Base-by-base conservation (phyloP, 2,797 vertebrate genomes). In the Gobio occitaniae region DNA sequence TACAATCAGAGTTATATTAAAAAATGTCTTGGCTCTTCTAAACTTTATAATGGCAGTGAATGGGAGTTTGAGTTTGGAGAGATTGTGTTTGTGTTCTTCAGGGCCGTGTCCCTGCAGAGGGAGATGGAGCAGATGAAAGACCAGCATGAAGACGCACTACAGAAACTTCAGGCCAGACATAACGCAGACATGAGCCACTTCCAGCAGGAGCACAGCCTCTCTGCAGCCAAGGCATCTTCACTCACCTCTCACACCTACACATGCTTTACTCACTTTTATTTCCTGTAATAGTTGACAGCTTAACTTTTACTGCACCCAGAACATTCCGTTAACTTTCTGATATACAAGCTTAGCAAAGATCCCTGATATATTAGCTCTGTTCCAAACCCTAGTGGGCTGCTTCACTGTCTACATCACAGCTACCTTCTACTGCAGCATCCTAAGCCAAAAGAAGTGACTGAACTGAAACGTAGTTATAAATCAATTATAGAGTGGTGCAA, bases 201-300 rank as follows among this genome's bases (percentile, higher is more conserved):
- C 66, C 96, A 96, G 82, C 95, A 97, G 90, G 97, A 99, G 48
- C 96, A 97, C 10, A 91, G 92, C 6, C 89, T 97, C 54, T 96
- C 97, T 79, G 92, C 95, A 80, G 93, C 95, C 63, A 97, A 98
- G 97, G 97, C 97, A 94, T 9, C 59, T 50, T 10, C 17, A 12
- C 48, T 75, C 48, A 6, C 9, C 65, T 0, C 41, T 17, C 15
- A 50, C 19, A 78, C 41, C 16, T 17, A 36, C 44, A 15, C 76
- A 48, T 19, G 6, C 44, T 13, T n/a, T 68, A 29, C 17, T 52
- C 25, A 16, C 21, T 56, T n/a, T 54, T 13, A 59, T 59, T 12
- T 25, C 0, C 4, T 12, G 56, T 41, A 12, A 2, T 41, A 47
- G 16, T 16, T 6, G 9, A 63, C 76, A 25, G 13, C n/a, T 3